phyloP scores from a whole-genome alignment of 2,888 invertebrate genomes.

The Eilema griseolum region DNA sequence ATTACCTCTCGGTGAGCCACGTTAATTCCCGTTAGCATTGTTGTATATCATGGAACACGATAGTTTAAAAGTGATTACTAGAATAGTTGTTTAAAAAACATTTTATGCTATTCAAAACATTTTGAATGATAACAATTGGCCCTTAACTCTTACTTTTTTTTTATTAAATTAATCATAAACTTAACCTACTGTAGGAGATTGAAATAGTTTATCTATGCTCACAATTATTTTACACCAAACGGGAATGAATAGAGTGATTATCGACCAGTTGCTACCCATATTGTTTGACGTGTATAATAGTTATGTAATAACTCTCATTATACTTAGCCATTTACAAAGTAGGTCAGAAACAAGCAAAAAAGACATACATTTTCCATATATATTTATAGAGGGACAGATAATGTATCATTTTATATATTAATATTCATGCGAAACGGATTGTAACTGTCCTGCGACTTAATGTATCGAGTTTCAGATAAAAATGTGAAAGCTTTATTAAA shows the following conservation, averaged over 20 bases:
- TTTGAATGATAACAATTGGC: too few species aligned
- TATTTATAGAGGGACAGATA: constrained; percentile 57
- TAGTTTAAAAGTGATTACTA: too few species aligned
- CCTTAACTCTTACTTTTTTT: not conserved
- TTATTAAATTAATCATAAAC: too few species aligned
- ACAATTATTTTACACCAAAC: not conserved
- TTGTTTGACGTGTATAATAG: not conserved
- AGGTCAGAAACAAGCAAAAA: constrained; percentile 30
- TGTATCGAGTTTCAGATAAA: constrained; percentile 55
- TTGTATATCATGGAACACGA: too few species aligned
- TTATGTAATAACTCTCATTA: not conserved
- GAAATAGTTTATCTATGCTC: too few species aligned
- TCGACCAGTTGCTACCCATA: not conserved
- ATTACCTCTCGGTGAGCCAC: too few species aligned
- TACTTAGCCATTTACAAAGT: constrained; percentile 9
- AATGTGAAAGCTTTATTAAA: constrained; percentile 42
- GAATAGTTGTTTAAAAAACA: too few species aligned
- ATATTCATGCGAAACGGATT: constrained; percentile 64
- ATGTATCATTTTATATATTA: constrained; percentile 70
- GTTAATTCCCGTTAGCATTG: too few species aligned
- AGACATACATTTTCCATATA: constrained; percentile 35
- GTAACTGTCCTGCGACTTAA: constrained; percentile 60
- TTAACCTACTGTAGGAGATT: too few species aligned
- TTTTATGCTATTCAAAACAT: too few species aligned
- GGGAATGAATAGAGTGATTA: not conserved